Base-by-base conservation (phyloP, 2,888 invertebrate genomes). In the Cataglyphis albicans region DNA sequence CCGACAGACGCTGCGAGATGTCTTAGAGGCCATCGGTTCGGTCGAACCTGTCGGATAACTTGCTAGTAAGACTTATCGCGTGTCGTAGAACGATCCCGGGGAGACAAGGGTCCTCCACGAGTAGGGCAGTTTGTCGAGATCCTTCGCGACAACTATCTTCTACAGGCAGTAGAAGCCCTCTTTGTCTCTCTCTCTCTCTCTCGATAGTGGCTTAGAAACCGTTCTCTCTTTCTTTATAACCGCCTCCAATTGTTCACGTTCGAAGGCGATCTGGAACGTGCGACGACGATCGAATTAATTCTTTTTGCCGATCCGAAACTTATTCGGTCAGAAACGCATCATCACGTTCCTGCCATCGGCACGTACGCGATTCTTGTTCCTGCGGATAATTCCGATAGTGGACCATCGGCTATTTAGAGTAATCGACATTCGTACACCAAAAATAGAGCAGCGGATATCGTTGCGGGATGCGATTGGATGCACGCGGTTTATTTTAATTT, bases 61-160 rank as follows among this genome's bases (percentile, higher is more conserved):
- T 81, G 86, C 70, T 84, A 86, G 84, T 86, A 87, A 87, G 86
- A 87, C 82, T 86, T 87, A 87, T 86, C 86, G 87, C 82, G 74
- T 73, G 75, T 85, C 84, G 87, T 81, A 61, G 81, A 86, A 83
- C 82, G 85, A 70, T 82, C 73, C 84, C 75, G 64, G 55, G 38
- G 78, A 86, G 84, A 86, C 82, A 73, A 84, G 83, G 87, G 84
- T 84, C 81, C 74, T 84, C n/a, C 80, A 76, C 86, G 84, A 88
- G 87, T 84, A 82, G 82, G 88, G 86, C 84, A 89, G 87, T 89
- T 90, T 89, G 90, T 89, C 87, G 88, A 89, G 82, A 86, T 87
- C 86, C 86, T 85, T 82, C 75, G 87, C 86, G 87, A 90, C 88
- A 87, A 86, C 89, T 89, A 88, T 89, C 87, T 88, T 78, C 81